Base-by-base conservation (phyloP, 2,113 vertebrate genomes). In the Hypanus sabinus region DNA sequence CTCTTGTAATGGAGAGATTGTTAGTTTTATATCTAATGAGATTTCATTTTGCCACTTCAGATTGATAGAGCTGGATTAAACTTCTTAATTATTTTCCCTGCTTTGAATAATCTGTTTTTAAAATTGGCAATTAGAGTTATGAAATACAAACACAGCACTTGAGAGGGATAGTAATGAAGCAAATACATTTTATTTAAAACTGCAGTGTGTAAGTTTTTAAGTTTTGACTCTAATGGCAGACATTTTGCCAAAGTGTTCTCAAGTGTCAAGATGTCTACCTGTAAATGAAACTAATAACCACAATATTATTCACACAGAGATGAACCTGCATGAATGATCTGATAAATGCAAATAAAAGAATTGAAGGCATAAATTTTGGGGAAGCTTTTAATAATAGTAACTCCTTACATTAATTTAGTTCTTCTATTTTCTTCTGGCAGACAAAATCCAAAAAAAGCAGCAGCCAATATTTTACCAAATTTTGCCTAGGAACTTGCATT, bases 171-270 rank as follows among this genome's bases (percentile, higher is more conserved):
- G 60, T 14, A 83, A 55, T 83, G 38, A 83, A 55, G 46, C 80
- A 83, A 20, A 83, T 55, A 24, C 20, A 83, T 33, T 65, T 88
- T 88, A 33, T 88, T 88, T 88, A 65, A 88, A 88, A 65, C 57
- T 18, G 57, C 30, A 62, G 30, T 5, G 16, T 5, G 11, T 30
- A 55, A 30, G 5, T 65, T 62, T n/a, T 88, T 65, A 27, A 60
- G 18, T 30, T 0, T 8, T 65, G 83, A n/a, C 4, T 30, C 12
- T 8, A 14, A 18, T 65, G 12, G 65, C 71, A 30, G 30, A 65
- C 5, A 30, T 8, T 0, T 65, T 88, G 85, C 27, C 57, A 88
- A 88, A 14, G 36, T n/a, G 16, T 30, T 16, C 16, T 27, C 20
- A 85, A 8, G 18, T 46, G 55, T 46, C 7, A 46, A 83, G 20